Percentiles rank a stretch among this genome's conserved stretches.
These are phyloP conservation scores for Aphelinus atriplicis DNA, from an alignment of 1,140 invertebrate species.

Conservation along the genomic window DNA sequence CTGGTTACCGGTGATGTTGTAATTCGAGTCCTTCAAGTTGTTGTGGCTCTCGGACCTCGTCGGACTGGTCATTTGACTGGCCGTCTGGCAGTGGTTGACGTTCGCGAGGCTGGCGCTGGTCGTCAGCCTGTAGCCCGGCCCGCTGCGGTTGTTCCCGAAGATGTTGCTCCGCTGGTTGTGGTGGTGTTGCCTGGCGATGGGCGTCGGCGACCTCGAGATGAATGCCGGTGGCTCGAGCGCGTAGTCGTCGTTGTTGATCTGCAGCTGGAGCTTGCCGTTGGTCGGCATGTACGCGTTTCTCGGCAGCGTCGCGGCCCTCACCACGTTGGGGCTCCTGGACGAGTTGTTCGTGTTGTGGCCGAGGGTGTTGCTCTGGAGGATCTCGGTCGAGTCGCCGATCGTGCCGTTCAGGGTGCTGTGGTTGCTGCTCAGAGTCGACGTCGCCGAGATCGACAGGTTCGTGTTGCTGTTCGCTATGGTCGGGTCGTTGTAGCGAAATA, in stretches of 20 bases:
- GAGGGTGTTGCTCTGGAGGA: conserved; percentile 62
- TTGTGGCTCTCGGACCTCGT: conserved; percentile 63
- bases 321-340: conserved; percentile 64
- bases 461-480: conserved; percentile 67
- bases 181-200: conserved; percentile 56
- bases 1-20: conserved; percentile 58
- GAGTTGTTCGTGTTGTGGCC: conserved; percentile 53
- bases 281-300: conserved; percentile 73
- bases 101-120: conserved; percentile 69
- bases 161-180: conserved; percentile 50
- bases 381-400: conserved; percentile 57
- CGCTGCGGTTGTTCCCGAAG: conserved; percentile 50
- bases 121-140: conserved; percentile 59
- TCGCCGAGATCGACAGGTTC: conserved; percentile 64
- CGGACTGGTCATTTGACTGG: conserved; percentile 54
- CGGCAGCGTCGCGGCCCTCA: conserved; percentile 75
- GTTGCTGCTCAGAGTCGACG: conserved; percentile 61
- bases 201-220: conserved; percentile 69
- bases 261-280: conserved; percentile 60
- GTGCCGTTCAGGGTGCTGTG: conserved; percentile 64
- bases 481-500: conserved; percentile 77
- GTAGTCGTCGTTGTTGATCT: conserved; percentile 66
- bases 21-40: conserved; percentile 65
- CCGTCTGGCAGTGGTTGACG: conserved; percentile 62
- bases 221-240: conserved; percentile 69